These are phyloP conservation scores for Hyperoplus immaculatus DNA, from an alignment of 2,797 vertebrate species.

Conservation along the genomic window DNA sequence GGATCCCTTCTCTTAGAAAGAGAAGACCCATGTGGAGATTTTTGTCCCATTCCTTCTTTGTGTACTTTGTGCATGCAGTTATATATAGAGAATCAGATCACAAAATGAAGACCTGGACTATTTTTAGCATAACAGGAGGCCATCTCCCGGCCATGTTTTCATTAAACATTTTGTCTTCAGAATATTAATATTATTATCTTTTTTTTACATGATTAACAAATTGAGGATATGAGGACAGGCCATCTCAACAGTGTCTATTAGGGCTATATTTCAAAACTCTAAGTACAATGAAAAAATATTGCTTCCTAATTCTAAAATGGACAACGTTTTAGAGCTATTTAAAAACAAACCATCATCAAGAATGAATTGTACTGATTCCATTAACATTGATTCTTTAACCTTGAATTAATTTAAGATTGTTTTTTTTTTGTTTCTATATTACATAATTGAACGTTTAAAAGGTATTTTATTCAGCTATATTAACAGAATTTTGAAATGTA, in stretches of 20 bases:
- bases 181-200: slow-evolving; percentile 71
- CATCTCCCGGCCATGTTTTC: slow-evolving; percentile 69
- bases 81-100: slow-evolving; percentile 80
- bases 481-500: slow-evolving; percentile 99
- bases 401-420: slow-evolving; percentile 82
- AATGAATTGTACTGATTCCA: slow-evolving; percentile 81
- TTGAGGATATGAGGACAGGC: slow-evolving; percentile 90
- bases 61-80: slow-evolving; percentile 86
- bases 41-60: slow-evolving; percentile 89
- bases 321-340: slow-evolving; percentile 94
- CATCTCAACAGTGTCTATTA: slow-evolving; percentile 96
- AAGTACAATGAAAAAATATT: slow-evolving; percentile 87
- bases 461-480: slow-evolving; percentile 84
- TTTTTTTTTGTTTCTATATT: slow-evolving; percentile 80
- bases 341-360: slow-evolving; percentile 87
- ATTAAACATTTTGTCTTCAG: slow-evolving; percentile 79
- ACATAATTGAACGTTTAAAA: slow-evolving; percentile 85
- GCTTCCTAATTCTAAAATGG: slow-evolving; percentile 89
- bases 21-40: slow-evolving; percentile 91
- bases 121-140: slow-evolving; percentile 75
- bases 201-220: slow-evolving; percentile 79
- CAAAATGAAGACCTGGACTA: slow-evolving; percentile 78
- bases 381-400: slow-evolving; percentile 81
- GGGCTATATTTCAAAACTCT: slow-evolving; percentile 99
- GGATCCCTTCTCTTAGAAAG: slow-evolving; percentile 96